Conservation (phyloP, 2,888 invertebrate genomes). For the Nomada lathburiana region DNA sequence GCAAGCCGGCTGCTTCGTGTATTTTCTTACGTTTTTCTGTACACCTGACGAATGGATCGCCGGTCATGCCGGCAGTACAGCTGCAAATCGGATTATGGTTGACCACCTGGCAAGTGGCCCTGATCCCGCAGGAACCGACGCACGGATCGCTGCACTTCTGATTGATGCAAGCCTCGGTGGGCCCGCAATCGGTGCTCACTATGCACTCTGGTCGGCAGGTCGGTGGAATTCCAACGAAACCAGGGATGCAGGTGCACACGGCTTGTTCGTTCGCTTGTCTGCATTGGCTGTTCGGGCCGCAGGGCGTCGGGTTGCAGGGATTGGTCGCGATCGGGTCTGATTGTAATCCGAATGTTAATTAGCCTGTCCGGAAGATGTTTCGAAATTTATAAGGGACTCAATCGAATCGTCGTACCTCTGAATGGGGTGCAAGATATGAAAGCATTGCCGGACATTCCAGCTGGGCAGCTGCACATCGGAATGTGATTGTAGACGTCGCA, state of each 20-base stretch:
- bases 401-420: conserved; percentile 86
- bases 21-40: conserved; percentile 80
- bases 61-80: conserved; percentile 86
- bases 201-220: conserved; percentile 90
- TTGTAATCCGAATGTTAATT: conserved; percentile 20
- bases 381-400: not conserved
- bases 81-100: conserved; percentile 89
- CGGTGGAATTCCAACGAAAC: conserved; percentile 88
- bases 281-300: conserved; percentile 89
- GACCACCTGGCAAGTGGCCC: conserved; percentile 86
- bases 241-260: conserved; percentile 88
- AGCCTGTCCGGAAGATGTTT: not conserved
- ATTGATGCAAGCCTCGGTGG: conserved; percentile 88
- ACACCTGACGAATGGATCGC: conserved; percentile 89
- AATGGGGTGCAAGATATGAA: conserved; percentile 86
- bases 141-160: conserved; percentile 88
- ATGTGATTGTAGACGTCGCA: conserved; percentile 85
- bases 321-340: conserved; percentile 40
- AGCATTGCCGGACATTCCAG: conserved; percentile 85
- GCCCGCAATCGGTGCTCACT: conserved; percentile 88
- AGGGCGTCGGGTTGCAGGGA: conserved; percentile 89
- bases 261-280: conserved; percentile 88
- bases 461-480: conserved; percentile 84
- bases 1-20: conserved; percentile 48
- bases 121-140: conserved; percentile 87